A percentile compares a stretch with the other conserved stretches of the same genome.
These are phyloP conservation scores for Leucophenga maculata DNA, from an alignment of 2,888 invertebrate species.

Conservation along the genomic window DNA sequence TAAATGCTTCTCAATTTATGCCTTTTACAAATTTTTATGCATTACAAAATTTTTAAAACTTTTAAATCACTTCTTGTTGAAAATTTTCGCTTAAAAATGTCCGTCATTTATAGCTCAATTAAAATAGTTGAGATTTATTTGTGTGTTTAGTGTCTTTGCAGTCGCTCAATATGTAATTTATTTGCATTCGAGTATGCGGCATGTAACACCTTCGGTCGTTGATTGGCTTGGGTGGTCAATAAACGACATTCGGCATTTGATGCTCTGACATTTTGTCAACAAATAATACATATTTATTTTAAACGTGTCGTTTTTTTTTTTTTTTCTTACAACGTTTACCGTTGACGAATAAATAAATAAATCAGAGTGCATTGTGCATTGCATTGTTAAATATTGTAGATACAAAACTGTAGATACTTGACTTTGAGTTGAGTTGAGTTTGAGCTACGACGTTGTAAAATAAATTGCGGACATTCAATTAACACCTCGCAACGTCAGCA, in stretches of 20 bases:
- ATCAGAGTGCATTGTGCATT: too few relatives aligned
- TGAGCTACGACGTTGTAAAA: neutral
- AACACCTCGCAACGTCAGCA: constrained; percentile 29
- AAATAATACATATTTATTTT: neutral
- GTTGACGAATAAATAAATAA: neutral
- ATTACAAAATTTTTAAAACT: too few relatives aligned
- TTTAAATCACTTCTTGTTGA: constrained; percentile 27
- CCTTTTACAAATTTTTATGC: too few relatives aligned
- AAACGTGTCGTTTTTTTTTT: constrained; percentile 2
- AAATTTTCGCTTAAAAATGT: constrained; percentile 40
- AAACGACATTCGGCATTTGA: constrained; percentile 15
- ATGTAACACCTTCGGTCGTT: neutral
- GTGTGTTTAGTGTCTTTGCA: constrained; percentile 33
- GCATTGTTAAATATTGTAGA: too few relatives aligned
- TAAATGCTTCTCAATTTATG: too few relatives aligned
- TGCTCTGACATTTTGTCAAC: neutral
- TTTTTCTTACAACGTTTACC: constrained; percentile 14
- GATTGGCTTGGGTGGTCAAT: constrained; percentile 32
- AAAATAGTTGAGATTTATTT: constrained; percentile 49
- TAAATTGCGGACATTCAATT: constrained; percentile 31
- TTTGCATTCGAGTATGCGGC: neutral
- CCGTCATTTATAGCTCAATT: constrained; percentile 63
- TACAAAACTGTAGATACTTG: neutral
- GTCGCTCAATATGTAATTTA: constrained; percentile 12
- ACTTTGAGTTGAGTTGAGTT: constrained; percentile 1